Conservation (phyloP, 2,113 vertebrate genomes). For the Coregonus clupeaformis region DNA sequence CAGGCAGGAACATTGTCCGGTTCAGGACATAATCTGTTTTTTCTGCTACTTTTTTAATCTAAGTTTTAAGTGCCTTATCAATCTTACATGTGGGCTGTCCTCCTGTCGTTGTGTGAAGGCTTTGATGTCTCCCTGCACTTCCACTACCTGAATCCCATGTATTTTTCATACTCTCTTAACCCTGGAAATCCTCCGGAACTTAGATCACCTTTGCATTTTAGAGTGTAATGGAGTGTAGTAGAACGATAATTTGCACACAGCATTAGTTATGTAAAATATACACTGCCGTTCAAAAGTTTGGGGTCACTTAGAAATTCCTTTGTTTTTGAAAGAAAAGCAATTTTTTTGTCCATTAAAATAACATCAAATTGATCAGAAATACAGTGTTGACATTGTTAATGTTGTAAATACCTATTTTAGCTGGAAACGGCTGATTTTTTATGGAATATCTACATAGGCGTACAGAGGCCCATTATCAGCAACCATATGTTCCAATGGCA, state of each 20-base stretch:
- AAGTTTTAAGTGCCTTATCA: slow-evolving; percentile 69
- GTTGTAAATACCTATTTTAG: no score
- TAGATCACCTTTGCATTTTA: slow-evolving; percentile 16
- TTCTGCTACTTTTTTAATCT: slow-evolving; percentile 66
- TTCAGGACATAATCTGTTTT: slow-evolving; percentile 74
- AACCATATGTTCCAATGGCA: no score
- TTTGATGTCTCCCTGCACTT: slow-evolving; percentile 67
- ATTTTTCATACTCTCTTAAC: slow-evolving; percentile 11
- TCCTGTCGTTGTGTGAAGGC: slow-evolving; percentile 61
- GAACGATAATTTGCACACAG: not conserved
- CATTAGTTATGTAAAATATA: slow-evolving; percentile 1
- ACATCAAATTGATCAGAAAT: no score
- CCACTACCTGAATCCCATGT: slow-evolving; percentile 52
- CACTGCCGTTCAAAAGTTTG: no score
- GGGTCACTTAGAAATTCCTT: no score
- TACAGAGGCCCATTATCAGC: no score
- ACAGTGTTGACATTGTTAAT: no score
- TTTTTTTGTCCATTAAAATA: no score
- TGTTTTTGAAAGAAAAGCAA: no score
- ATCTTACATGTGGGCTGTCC: slow-evolving; percentile 59
- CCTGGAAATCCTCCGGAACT: not conserved
- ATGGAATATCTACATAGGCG: no score
- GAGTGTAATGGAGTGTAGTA: slow-evolving; percentile 8
- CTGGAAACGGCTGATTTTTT: no score
- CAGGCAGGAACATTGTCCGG: not conserved